Evolutionary conservation across 2,113 vertebrate genomes (phyloP).

Genomic region (Daboia siamensis): DNA sequence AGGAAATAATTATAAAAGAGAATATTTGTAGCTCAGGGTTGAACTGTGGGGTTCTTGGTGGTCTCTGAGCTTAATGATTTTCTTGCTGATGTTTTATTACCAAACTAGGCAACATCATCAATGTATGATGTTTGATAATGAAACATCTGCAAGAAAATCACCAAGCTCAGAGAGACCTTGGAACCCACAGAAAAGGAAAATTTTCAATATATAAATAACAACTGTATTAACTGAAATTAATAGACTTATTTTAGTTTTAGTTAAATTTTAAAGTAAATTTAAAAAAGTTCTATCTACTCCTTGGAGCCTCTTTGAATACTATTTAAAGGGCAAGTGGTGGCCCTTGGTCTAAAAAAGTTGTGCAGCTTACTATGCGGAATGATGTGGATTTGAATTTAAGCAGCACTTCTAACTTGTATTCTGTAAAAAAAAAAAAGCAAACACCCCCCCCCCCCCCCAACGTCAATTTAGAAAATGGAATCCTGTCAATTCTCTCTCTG

Average conservation of each 20-base stretch:
- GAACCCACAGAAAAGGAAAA: neutral
- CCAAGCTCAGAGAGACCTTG: neutral
- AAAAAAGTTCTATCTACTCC: neutral
- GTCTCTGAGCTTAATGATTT: too few relatives aligned
- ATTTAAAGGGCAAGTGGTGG: neutral
- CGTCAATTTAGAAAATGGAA: neutral
- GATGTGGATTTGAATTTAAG: neutral
- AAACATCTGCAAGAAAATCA: neutral
- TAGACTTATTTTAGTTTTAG: neutral
- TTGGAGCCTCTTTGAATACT: neutral
- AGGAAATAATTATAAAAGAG: neutral
- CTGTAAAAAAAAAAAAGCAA: neutral
- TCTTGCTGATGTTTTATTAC: too few relatives aligned
- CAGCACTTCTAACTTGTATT: neutral
- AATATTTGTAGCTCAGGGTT: too few relatives aligned
- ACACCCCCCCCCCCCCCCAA: neutral
- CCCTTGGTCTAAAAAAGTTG: neutral
- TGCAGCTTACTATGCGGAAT: neutral
- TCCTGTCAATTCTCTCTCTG: neutral
- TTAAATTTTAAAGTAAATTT: neutral
- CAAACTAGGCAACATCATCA: neutral
- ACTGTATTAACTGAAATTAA: neutral
- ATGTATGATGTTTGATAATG: neutral
- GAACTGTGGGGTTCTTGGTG: too few relatives aligned
- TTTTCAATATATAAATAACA: neutral